Evolutionary conservation across 1,140 invertebrate species (phyloP), one percentile per base, ranked within the genome.

Genomic region (Chymomyza costata): DNA sequence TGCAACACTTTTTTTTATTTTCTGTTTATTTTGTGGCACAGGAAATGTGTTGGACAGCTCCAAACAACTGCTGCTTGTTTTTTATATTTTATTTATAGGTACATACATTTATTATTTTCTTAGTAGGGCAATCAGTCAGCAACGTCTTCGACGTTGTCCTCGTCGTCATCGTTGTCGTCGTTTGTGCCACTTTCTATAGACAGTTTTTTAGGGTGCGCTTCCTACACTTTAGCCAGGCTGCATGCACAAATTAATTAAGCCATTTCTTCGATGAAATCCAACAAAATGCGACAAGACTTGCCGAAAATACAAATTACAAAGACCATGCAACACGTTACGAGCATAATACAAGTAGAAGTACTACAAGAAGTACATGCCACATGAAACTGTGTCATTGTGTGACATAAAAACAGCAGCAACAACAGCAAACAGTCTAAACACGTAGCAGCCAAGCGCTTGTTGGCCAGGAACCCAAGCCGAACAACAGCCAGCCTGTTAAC

Each of bases 241-340:
- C 8, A 14, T 10, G 8, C 8, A 14, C 46, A 78, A 70, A 78
- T 78, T 78, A 80, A 78, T 78, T 78, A 78, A 78, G 73, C 65
- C 73, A 73, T 78, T 78, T n/a, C n/a, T 63, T 80, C 73, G 76
- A 73, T 78, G 59, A 80, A 76, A 78, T 80, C 73, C 54, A 58
- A 41, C 58, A 51, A 63, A 63, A 67, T 66, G 63, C 59, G 51
- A 65, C 64, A 62, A 58, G 55, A 45, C 21, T 25, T 25, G 8
- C 21, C 8, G 3, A 8, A 64, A 64, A 64, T 64, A 64, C 61
- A 64, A 64, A 64, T 64, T 64, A 64, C 61, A 51, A 64, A 51
- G 61, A 51, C 64, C 60, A 8, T 25, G 21, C 21, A 25, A 8
- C 21, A 25, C 21, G 8, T 8, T 8, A 25, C 21, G 21, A 8